Evolutionary conservation across 1,140 invertebrate species (phyloP).

Genomic region (Papilio polytes): DNA sequence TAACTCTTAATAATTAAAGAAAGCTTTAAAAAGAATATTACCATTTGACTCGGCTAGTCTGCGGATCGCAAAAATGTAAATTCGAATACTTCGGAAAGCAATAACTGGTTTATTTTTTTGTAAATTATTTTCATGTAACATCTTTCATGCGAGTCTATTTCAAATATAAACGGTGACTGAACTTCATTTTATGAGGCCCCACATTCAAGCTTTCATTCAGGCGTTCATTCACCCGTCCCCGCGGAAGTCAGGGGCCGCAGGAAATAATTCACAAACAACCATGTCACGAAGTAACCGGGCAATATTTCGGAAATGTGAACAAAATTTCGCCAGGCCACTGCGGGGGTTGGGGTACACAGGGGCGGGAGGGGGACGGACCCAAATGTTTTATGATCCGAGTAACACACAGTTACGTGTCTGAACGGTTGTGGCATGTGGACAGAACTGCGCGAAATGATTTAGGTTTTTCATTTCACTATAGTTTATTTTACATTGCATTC

Average conservation of each 20-base stretch:
- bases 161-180: conserved; percentile 7
- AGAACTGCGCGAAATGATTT: conserved; percentile 72
- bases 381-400: conserved; percentile 66
- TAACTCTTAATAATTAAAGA: conserved; percentile 23
- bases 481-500: conserved; percentile 64
- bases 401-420: conserved; percentile 60
- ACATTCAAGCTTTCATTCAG: conserved; percentile 28
- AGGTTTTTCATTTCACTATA: conserved; percentile 73
- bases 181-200: conserved; percentile 17
- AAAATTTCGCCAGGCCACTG: conserved; percentile 39
- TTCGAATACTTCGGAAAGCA: background rate
- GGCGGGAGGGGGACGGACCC: conserved; percentile 22
- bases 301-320: conserved; percentile 41
- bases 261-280: conserved; percentile 47
- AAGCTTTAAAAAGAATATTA: conserved; percentile 11
- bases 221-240: conserved; percentile 34
- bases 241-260: conserved; percentile 29
- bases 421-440: conserved; percentile 70
- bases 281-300: conserved; percentile 46
- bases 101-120: background rate
- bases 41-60: background rate
- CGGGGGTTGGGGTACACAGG: background rate
- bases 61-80: background rate
- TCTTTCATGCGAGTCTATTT: background rate
- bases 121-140: background rate